Percentiles rank a stretch among this genome's conserved stretches.
Evolutionary conservation across 2,113 vertebrate species (phyloP).

Genomic region (Cettia cetti): DNA sequence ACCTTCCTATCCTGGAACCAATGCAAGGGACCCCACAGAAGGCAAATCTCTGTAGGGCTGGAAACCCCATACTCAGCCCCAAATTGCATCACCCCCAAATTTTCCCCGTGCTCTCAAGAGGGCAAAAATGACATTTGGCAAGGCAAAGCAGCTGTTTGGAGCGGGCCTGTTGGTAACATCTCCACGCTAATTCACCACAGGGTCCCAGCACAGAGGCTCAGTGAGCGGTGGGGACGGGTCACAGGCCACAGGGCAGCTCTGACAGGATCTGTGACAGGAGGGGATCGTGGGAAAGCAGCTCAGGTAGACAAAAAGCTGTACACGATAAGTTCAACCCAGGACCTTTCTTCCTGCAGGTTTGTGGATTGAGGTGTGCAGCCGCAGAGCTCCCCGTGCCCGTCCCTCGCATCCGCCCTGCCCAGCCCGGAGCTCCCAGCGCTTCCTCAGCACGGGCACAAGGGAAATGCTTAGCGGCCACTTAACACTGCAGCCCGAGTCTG

Average conservation of each 20-base stretch:
- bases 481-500: not conserved
- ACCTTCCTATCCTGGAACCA: not conserved
- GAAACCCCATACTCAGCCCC: not conserved
- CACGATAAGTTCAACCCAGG: not conserved
- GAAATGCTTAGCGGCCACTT: conserved; percentile 60
- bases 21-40: not conserved
- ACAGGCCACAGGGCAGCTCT: not conserved
- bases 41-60: not conserved
- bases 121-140: conserved; percentile 31
- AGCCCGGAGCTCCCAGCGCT: not conserved
- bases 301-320: not conserved
- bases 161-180: conserved; percentile 38
- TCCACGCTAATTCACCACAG: not conserved
- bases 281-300: not conserved
- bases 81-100: not conserved
- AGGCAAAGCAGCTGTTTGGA: not conserved
- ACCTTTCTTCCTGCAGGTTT: not conserved
- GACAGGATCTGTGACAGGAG: not conserved
- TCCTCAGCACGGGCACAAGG: conserved; percentile 7
- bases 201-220: not conserved
- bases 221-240: not conserved
- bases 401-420: not conserved
- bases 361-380: conserved; percentile 77
- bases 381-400: conserved; percentile 16
- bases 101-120: not conserved